phyloP scores from a whole-genome alignment of 2,888 invertebrate species.

The Serripes groenlandicus region DNA sequence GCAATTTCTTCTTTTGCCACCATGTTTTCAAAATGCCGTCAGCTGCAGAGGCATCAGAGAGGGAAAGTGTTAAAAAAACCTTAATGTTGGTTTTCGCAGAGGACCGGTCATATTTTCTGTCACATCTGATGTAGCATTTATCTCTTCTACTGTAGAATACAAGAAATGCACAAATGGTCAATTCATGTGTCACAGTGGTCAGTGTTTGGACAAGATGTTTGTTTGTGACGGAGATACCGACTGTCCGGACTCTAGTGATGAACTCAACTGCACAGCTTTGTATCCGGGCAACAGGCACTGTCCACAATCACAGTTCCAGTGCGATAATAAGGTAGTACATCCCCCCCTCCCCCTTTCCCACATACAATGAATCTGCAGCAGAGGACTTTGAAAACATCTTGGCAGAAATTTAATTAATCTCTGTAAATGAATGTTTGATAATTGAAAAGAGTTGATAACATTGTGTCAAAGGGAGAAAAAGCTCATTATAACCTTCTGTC shows the following conservation, averaged over 20 bases:
- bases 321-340: slow-evolving; percentile 94
- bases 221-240: slow-evolving; percentile 85
- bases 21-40: neutral
- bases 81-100: neutral
- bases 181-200: slow-evolving; percentile 88
- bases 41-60: neutral
- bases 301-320: slow-evolving; percentile 96
- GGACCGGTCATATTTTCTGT: neutral
- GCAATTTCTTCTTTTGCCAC: neutral
- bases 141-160: slow-evolving; percentile 69
- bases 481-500: too few relatives aligned
- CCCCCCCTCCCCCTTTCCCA: too few relatives aligned
- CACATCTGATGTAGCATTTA: neutral
- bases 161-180: slow-evolving; percentile 25
- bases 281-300: slow-evolving; percentile 96
- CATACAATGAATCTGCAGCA: too few relatives aligned
- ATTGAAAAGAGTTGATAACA: neutral
- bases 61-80: neutral
- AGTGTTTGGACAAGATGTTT: slow-evolving; percentile 89
- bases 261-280: slow-evolving; percentile 91
- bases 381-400: too few relatives aligned
- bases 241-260: slow-evolving; percentile 85
- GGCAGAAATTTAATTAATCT: too few relatives aligned
- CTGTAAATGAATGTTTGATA: too few relatives aligned
- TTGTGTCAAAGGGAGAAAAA: neutral